These are phyloP conservation scores for Actinemys pallida DNA, from an alignment of 2,113 vertebrate genomes.

Conservation along the genomic window DNA sequence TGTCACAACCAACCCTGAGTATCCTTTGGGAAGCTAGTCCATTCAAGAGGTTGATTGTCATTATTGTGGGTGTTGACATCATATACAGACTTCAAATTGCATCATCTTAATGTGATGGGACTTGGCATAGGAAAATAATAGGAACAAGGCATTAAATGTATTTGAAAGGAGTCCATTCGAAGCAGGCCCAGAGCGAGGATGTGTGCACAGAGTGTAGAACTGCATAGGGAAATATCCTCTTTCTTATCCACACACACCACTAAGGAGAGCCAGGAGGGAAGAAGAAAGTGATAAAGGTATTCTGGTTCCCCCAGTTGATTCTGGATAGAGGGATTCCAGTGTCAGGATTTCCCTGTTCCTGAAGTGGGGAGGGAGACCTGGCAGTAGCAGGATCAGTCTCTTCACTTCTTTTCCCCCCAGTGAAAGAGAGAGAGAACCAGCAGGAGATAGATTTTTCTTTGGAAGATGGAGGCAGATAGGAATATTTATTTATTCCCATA, in stretches of 20 bases:
- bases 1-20: not conserved
- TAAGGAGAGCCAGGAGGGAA: not conserved
- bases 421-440: not conserved
- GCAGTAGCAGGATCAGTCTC: not conserved
- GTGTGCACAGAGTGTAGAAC: not conserved
- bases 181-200: not conserved
- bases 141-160: not conserved
- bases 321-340: not conserved
- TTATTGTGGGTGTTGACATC: not conserved
- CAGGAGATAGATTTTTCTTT: not conserved
- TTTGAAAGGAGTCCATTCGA: not conserved
- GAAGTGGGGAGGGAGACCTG: not conserved
- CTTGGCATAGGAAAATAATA: accelerated
- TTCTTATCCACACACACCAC: not conserved
- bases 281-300: not conserved
- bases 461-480: not conserved
- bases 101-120: not conserved
- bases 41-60: accelerated
- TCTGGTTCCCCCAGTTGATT: not conserved
- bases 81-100: accelerated
- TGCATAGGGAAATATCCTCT: not conserved
- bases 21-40: not conserved
- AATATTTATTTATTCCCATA: no score
- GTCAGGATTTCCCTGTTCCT: not conserved
- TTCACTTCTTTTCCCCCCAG: not conserved